These are phyloP conservation scores for Malurus leucopterus DNA, from an alignment of 2,797 vertebrate genomes.

Conservation along the genomic window DNA sequence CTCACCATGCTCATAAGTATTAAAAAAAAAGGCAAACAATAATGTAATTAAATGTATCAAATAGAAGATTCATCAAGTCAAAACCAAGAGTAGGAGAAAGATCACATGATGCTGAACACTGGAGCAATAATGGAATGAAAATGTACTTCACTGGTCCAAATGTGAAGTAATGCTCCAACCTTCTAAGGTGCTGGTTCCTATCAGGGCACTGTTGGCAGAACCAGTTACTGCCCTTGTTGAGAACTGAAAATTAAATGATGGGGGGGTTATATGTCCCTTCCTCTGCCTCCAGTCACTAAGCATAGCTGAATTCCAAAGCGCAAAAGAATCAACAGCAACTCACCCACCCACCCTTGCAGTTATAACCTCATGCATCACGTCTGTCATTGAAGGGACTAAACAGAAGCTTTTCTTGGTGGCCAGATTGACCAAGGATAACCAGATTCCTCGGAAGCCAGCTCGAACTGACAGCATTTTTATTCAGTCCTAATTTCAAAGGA, in stretches of 20 bases:
- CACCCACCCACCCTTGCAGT: not conserved
- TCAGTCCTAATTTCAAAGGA: not conserved
- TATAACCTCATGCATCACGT: not conserved
- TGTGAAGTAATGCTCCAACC: not conserved
- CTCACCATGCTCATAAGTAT: accelerated
- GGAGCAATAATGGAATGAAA: not conserved
- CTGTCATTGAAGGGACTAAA: not conserved
- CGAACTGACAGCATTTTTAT: not conserved
- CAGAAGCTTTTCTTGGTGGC: not conserved
- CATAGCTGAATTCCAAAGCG: not conserved
- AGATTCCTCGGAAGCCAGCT: not conserved
- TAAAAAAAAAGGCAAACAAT: not conserved
- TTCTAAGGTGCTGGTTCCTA: not conserved
- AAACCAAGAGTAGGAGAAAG: not conserved
- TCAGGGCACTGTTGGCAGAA: not conserved
- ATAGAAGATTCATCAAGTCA: not conserved
- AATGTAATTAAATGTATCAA: not conserved
- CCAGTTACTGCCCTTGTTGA: not conserved
- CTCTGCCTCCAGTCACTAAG: not conserved
- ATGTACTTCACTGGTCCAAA: not conserved
- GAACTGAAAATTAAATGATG: not conserved
- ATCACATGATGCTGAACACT: not conserved
- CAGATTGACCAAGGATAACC: not conserved
- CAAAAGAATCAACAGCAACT: not conserved
- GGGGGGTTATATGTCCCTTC: accelerated